These are phyloP conservation scores for Drosophila longiperda DNA, from an alignment of 2,888 invertebrate genomes.

Conservation along the genomic window DNA sequence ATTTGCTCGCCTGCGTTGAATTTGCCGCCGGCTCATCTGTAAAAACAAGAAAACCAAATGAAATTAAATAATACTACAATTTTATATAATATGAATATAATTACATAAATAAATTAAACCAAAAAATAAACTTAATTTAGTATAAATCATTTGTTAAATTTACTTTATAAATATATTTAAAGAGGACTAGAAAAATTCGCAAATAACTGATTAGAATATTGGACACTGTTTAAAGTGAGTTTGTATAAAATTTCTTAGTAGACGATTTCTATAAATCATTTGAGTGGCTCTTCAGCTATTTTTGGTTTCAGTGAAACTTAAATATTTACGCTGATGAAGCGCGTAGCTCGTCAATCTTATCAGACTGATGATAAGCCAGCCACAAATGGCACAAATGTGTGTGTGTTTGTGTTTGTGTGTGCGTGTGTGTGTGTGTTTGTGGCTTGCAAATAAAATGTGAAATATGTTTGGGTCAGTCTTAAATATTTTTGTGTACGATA, in stretches of 20 bases:
- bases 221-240: neutral
- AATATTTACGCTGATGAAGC: constrained; percentile 29
- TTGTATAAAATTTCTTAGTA: neutral
- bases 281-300: constrained; percentile 29
- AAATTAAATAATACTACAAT: constrained; percentile 2
- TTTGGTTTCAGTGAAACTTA: neutral
- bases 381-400: constrained; percentile 14
- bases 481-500: neutral
- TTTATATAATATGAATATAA: neutral
- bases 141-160: neutral
- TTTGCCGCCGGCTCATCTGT: constrained; percentile 83
- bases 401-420: neutral
- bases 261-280: constrained; percentile 10
- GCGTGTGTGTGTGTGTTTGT: constrained; percentile 2
- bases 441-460: neutral
- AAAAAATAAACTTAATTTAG: neutral
- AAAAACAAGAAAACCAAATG: constrained; percentile 18
- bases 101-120: neutral
- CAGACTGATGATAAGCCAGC: constrained; percentile 38
- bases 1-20: constrained; percentile 66
- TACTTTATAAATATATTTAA: neutral
- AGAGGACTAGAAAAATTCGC: no score
- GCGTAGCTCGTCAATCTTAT: constrained; percentile 44
- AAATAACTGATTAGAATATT: no score
- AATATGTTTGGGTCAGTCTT: constrained; percentile 7